Base-by-base conservation (phyloP, 2,888 invertebrate genomes). In the Bursaphelenchus okinawaensis region DNA sequence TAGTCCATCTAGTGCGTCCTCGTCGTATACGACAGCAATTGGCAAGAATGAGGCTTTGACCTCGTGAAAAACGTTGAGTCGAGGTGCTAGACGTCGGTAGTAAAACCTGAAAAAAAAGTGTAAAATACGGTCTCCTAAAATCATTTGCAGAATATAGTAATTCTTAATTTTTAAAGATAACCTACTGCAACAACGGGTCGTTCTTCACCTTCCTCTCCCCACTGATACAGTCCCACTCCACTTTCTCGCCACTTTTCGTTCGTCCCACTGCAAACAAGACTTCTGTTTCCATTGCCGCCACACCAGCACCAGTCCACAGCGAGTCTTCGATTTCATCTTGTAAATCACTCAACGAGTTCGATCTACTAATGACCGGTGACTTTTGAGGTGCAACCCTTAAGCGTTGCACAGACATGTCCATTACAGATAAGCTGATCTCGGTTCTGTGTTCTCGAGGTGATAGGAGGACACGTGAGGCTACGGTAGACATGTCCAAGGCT, bases 1-100 rank as follows among this genome's bases (percentile, higher is more conserved):
- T 1, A 73, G 40, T 40, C 75, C 73, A 22, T 66, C 60, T 12
- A 73, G 59, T 7, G 73, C 76, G 23, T 67, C 66, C 54, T 81
- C 76, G 55, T 82, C 80, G 67, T 75, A 81, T 59, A 82, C 72
- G n/a, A 81, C 70, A 29, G 73, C 72, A 19, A 82, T 70, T 2
- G 82, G 79, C 22, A 77, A 63, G 16, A 81, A 68, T 7, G 69
- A 65, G 22, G 78, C 76, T 40, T 77, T 73, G 22, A 82, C 65
- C 7, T 72, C 69, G 62, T 82, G 82, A 12, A 71, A 69, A 1
- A 77, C 74, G 9, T 71, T 68, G 27, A 77, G 60, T 59, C 71
- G 63, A 7, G 80, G 77, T 7, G 80, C 76, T 23, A 70, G 67
- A 26, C 82, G 76, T 59, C 77, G 75, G 64, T 82, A 82, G 57